Base-by-base conservation (phyloP, 2,797 vertebrate genomes). In the Florisuga fusca region DNA sequence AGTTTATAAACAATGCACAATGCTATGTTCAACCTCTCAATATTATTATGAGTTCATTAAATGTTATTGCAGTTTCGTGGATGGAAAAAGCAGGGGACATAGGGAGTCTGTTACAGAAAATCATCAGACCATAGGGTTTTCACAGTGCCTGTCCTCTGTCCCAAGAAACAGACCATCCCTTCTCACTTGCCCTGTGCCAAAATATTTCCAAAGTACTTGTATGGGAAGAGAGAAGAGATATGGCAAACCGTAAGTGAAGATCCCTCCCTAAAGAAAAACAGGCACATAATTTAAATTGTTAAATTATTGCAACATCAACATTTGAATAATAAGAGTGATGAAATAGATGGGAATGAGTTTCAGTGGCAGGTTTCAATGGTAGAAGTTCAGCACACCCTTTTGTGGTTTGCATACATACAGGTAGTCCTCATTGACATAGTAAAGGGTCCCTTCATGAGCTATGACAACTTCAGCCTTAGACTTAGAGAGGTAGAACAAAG, bases 311-410 rank as follows among this genome's bases (percentile, higher is more conserved):
- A 81, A 9, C 66, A 63, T 25, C 69, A 89, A 33, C 16, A 53
- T 53, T 22, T 0, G 12, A 91, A 74, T 73, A 85, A 43, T 59
- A 41, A 18, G 22, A 81, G 26, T 82, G 79, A 75, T 63, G 55
- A 94, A 95, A 84, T 55, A 38, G 9, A 46, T 63, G 34, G 36
- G 91, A 94, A 95, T 86, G 19, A 43, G 48, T 92, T 89, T 88
- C 69, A 73, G 2, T 75, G 62, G 36, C 48, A 33, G 45, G n/a
- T 75, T 36, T 67, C 58, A 67, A 34, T 68, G 55, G 62, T 45
- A 63, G 53, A 93, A 88, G 34, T 5, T 54, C 67, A 82, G 48
- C 55, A 73, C 38, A 59, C 23, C 4, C 16, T 66, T 77, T 41
- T 41, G 34, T 41, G 34, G 31, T 86, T 86, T 89, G 73, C 55